These are phyloP conservation scores for Troglohyphantes excavatus DNA, from an alignment of 2,888 invertebrate genomes.

Conservation along the genomic window DNA sequence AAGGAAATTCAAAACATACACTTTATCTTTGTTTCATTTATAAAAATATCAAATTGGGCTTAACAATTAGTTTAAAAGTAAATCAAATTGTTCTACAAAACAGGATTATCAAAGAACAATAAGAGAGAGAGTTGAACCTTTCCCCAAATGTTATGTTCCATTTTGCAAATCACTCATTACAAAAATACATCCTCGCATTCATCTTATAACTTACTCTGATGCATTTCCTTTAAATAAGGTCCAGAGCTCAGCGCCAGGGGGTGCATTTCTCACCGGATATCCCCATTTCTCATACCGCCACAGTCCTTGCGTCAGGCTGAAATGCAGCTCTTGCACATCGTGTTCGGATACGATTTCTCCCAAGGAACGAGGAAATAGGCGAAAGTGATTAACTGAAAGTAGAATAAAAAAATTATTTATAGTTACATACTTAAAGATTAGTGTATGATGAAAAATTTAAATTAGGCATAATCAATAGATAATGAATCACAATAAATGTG, in stretches of 20 bases:
- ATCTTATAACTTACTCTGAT: slow-evolving; percentile 73
- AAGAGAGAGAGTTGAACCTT: too few relatives aligned
- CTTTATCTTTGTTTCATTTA: too few relatives aligned
- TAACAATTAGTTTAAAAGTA: too few relatives aligned
- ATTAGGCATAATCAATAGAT: neutral
- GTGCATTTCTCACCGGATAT: slow-evolving; percentile 93
- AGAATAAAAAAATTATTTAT: slow-evolving; percentile 72
- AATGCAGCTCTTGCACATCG: slow-evolving; percentile 93
- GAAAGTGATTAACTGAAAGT: slow-evolving; percentile 89
- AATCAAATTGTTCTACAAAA: too few relatives aligned
- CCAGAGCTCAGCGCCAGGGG: slow-evolving; percentile 96
- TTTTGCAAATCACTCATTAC: too few relatives aligned
- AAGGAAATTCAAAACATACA: too few relatives aligned
- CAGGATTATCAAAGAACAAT: too few relatives aligned
- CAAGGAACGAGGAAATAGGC: slow-evolving; percentile 93
- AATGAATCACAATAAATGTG: neutral
- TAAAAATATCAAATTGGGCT: too few relatives aligned
- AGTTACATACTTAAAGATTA: too few relatives aligned
- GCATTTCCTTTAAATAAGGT: slow-evolving; percentile 91
- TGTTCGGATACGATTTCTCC: slow-evolving; percentile 92
- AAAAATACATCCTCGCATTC: too few relatives aligned
- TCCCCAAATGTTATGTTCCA: too few relatives aligned
- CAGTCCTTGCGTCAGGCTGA: slow-evolving; percentile 95
- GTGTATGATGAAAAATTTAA: neutral
- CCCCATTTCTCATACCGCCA: slow-evolving; percentile 98